phyloP scores from a whole-genome alignment of 1,140 invertebrate species.

The Chrysoperla carnea region DNA sequence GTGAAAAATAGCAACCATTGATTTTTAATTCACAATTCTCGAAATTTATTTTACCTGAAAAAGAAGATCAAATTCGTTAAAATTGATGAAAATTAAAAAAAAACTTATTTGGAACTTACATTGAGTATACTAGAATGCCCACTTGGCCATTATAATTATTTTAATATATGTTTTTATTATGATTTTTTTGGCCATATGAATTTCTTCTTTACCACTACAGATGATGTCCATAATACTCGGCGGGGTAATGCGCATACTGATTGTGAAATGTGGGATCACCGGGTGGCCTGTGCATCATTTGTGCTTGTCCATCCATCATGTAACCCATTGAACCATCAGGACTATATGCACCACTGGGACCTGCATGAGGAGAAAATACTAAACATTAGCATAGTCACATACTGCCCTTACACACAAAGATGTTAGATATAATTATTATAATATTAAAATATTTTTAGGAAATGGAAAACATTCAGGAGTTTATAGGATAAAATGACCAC shows the following conservation, averaged over 20 bases:
- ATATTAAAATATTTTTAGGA: no score
- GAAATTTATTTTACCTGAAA: not conserved
- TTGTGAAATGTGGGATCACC: conserved; percentile 73
- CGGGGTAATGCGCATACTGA: conserved; percentile 74
- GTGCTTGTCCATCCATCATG: conserved; percentile 89
- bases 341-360: conserved; percentile 86
- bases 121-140: not conserved
- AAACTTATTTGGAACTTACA: not conserved
- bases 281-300: conserved; percentile 88
- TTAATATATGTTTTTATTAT: no score
- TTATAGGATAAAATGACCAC: no score
- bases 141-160: no score
- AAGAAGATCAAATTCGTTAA: not conserved
- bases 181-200: not conserved
- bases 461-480: no score
- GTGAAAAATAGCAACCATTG: no score
- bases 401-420: conserved; percentile 15
- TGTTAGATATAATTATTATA: no score
- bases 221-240: conserved; percentile 81
- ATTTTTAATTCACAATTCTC: no score
- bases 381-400: conserved; percentile 27
- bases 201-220: conserved; percentile 34
- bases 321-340: conserved; percentile 88
- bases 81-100: not conserved
- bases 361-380: conserved; percentile 79